Evolutionary conservation across 92 coral and sea anemone genomes (phyloP).

Genomic region (Zoanthus gigantus): DNA sequence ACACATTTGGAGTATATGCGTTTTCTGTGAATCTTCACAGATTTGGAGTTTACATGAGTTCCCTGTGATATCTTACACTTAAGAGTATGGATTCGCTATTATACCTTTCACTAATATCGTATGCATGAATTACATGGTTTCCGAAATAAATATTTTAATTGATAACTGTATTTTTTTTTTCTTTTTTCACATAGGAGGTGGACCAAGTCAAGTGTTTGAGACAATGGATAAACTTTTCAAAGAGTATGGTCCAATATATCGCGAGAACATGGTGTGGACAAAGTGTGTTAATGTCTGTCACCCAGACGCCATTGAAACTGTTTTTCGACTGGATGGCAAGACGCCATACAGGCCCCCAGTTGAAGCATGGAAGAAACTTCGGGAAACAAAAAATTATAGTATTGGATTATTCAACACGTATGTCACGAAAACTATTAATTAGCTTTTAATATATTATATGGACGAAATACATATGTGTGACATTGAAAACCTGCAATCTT

Average conservation of each 20-base stretch:
- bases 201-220: constrained; percentile 14
- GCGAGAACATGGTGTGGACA: constrained; percentile 36
- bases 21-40: too few species aligned
- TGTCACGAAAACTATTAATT: not conserved
- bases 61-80: too few species aligned
- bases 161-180: not conserved
- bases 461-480: too few species aligned
- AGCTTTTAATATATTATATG: too few species aligned
- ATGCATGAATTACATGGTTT: too few species aligned
- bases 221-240: constrained; percentile 34
- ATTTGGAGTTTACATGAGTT: too few species aligned
- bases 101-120: too few species aligned
- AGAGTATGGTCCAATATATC: constrained; percentile 36
- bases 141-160: too few species aligned
- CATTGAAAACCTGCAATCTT: too few species aligned
- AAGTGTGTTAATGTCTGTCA: constrained; percentile 26
- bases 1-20: too few species aligned
- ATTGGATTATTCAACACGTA: constrained; percentile 37
- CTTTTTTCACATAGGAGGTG: constrained; percentile 7
- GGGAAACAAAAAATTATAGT: constrained; percentile 31
- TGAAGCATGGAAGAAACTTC: constrained; percentile 32
- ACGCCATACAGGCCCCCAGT: constrained; percentile 20
- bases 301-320: constrained; percentile 29
- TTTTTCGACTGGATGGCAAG: constrained; percentile 33
- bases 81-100: too few species aligned